Percentiles rank a stretch among this genome's conserved stretches.
These are phyloP conservation scores for Scophthalmus maximus DNA, from an alignment of 2,113 vertebrate genomes.

Conservation along the genomic window DNA sequence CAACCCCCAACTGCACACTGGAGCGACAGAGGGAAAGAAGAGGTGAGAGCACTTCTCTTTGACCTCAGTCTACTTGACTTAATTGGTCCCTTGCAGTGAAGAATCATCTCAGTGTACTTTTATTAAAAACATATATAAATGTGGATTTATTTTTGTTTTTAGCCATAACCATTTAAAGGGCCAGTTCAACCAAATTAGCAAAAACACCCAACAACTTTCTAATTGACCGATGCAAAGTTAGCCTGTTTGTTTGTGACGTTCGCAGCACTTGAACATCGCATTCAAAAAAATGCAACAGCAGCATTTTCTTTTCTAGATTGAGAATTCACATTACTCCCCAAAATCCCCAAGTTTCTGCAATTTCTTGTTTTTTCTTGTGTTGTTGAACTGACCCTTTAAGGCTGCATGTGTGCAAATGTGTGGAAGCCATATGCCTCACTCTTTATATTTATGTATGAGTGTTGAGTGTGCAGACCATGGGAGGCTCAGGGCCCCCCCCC, in stretches of 20 bases:
- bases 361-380: too few species aligned
- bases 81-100: neutral
- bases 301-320: too few species aligned
- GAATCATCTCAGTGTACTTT: neutral
- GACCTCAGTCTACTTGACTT: neutral
- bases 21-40: neutral
- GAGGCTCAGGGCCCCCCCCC: conserved; percentile 6
- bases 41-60: neutral
- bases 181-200: neutral
- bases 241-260: too few species aligned
- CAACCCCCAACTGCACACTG: too few species aligned
- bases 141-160: conserved; percentile 13
- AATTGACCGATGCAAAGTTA: neutral
- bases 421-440: neutral
- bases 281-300: too few species aligned
- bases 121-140: neutral
- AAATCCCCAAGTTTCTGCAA: too few species aligned
- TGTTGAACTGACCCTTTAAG: neutral
- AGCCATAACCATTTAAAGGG: neutral
- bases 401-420: neutral
- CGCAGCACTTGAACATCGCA: too few species aligned
- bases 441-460: conserved; percentile 13
- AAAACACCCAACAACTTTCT: too few species aligned
- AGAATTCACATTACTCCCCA: neutral
- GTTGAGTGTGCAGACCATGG: conserved; percentile 6